Percentiles rank a stretch among this genome's conserved stretches.
phyloP scores from a whole-genome alignment of 2,888 invertebrate species.

The Nudaria mundana region DNA sequence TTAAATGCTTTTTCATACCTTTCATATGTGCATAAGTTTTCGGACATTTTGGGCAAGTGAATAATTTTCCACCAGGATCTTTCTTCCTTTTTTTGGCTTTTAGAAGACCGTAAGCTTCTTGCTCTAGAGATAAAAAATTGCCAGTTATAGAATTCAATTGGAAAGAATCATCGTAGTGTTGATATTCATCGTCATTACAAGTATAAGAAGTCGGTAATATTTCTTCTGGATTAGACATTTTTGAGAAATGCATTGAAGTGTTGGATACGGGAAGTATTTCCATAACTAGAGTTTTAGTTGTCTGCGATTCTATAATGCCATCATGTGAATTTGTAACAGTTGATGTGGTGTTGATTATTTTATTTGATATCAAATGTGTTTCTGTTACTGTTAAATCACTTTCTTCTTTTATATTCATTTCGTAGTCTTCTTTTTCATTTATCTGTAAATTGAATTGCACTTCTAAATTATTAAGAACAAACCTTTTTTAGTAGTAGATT shows the following conservation, averaged over 20 bases:
- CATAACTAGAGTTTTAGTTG: conserved; percentile 65
- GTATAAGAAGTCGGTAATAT: conserved; percentile 53
- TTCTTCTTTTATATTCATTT: conserved; percentile 54
- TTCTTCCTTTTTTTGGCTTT: conserved; percentile 45
- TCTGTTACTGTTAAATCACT: conserved; percentile 57
- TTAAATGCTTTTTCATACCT: conserved; percentile 47
- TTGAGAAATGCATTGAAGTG: conserved; percentile 29
- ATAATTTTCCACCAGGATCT: conserved; percentile 17
- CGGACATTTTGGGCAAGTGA: conserved; percentile 53
- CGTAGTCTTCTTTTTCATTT: conserved; percentile 34
- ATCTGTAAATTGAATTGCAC: conserved; percentile 33
- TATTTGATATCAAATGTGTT: conserved; percentile 67
- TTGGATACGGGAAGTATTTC: conserved; percentile 57
- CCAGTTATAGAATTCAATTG: conserved; percentile 73
- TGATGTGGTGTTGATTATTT: conserved; percentile 62
- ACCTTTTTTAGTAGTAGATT: no score
- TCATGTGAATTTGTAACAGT: conserved; percentile 56
- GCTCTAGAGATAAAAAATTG: conserved; percentile 61
- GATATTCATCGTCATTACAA: conserved; percentile 25
- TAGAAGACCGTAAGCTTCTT: conserved; percentile 64
- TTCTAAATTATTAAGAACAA: background rate
- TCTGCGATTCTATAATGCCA: conserved; percentile 56
- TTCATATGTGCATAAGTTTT: conserved; percentile 43
- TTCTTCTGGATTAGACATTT: conserved; percentile 59
- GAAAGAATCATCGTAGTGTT: conserved; percentile 50